Percentiles rank a stretch among this genome's conserved stretches.
These are phyloP conservation scores for Atractosteus spatula DNA, from an alignment of 2,113 vertebrate genomes.

Conservation along the genomic window DNA sequence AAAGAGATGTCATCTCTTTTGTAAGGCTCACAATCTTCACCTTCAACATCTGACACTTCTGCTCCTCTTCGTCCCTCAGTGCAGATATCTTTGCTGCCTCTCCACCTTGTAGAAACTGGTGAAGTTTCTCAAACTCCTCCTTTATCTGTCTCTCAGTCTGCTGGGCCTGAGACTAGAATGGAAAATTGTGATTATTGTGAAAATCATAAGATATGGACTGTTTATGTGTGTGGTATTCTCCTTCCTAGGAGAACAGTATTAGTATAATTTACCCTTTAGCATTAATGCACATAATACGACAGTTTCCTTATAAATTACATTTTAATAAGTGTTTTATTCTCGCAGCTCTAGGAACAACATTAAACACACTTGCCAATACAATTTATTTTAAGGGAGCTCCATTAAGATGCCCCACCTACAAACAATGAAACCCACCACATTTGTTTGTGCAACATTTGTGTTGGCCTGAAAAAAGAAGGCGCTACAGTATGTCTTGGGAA, in stretches of 20 bases:
- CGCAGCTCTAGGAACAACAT: too few species aligned
- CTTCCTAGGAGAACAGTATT: background rate
- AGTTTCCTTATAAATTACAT: too few species aligned
- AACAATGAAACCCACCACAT: too few species aligned
- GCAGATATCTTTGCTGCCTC: conserved; percentile 35
- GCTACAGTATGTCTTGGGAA: too few species aligned
- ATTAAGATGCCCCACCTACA: too few species aligned
- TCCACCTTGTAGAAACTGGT: conserved; percentile 45
- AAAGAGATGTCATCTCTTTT: conserved; percentile 37
- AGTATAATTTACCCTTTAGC: too few species aligned
- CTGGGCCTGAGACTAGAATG: conserved; percentile 41
- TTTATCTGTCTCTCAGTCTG: conserved; percentile 42
- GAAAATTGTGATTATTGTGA: background rate
- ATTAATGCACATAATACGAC: too few species aligned
- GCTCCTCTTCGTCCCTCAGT: conserved; percentile 47
- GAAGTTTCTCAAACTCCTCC: conserved; percentile 53
- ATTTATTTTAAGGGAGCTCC: too few species aligned
- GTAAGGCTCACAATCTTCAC: conserved; percentile 43
- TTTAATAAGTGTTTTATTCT: too few species aligned
- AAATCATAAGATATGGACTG: background rate
- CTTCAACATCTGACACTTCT: conserved; percentile 42
- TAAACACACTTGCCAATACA: too few species aligned
- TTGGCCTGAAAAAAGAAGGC: too few species aligned
- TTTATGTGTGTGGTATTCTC: background rate
- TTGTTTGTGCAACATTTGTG: too few species aligned